These are phyloP conservation scores for Ochropleura leucogaster DNA, from an alignment of 2,888 invertebrate genomes.

Conservation along the genomic window DNA sequence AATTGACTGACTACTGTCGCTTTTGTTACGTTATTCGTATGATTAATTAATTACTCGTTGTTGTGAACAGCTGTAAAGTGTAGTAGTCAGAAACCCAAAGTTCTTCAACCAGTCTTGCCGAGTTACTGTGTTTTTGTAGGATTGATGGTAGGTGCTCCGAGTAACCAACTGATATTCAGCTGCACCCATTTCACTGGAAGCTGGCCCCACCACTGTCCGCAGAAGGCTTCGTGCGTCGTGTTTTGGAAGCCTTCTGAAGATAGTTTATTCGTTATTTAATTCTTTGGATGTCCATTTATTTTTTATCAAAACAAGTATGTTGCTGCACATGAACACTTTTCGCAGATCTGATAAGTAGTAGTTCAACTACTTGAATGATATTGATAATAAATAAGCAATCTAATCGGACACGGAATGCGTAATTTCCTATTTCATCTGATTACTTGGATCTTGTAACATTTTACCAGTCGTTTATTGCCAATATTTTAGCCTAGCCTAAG, in stretches of 20 bases:
- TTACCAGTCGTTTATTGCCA: too few species aligned
- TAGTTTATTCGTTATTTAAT: slow-evolving; percentile 5
- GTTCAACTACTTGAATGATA: background rate
- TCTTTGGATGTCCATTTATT: slow-evolving; percentile 5
- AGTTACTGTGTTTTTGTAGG: too few species aligned
- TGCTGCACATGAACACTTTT: slow-evolving; percentile 17
- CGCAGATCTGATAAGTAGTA: slow-evolving; percentile 39
- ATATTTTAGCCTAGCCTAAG: too few species aligned
- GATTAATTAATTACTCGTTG: slow-evolving; percentile 6
- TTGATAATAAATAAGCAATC: slow-evolving; percentile 23
- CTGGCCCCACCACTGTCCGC: background rate
- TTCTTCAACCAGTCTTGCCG: background rate
- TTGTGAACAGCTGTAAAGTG: background rate
- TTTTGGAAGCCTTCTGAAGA: background rate
- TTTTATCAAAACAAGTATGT: slow-evolving; percentile 19
- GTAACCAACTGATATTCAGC: background rate
- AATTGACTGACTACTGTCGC: slow-evolving; percentile 7
- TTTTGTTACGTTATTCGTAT: slow-evolving; percentile 11
- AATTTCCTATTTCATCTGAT: too few species aligned
- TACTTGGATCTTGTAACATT: too few species aligned
- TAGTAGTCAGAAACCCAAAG: background rate
- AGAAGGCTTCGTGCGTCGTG: background rate
- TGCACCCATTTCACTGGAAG: background rate
- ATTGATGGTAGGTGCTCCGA: too few species aligned
- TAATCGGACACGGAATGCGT: slow-evolving; percentile 9